A percentile compares a stretch with the other conserved stretches of the same genome.
These are phyloP conservation scores for Thamnophis elegans DNA, from an alignment of 2,797 vertebrate genomes.

Conservation along the genomic window DNA sequence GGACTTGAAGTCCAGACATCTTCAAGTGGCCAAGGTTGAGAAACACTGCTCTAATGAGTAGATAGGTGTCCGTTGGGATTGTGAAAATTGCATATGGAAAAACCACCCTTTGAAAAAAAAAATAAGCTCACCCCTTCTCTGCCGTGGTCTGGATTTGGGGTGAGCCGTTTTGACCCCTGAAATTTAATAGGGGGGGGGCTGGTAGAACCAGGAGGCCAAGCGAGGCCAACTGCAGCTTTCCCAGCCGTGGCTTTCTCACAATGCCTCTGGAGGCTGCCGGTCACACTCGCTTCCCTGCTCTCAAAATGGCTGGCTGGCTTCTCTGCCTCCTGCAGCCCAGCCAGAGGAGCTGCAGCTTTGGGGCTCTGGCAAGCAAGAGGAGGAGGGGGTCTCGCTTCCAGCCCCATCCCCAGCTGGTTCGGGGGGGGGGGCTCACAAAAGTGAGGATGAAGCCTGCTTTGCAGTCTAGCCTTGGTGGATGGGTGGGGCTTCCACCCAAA, in stretches of 20 bases:
- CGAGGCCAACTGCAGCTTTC: background rate
- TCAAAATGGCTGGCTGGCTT: constrained; percentile 5
- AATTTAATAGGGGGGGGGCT: no score
- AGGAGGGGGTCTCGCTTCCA: background rate
- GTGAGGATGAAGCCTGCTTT: background rate
- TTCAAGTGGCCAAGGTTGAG: no score
- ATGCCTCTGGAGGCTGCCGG: background rate
- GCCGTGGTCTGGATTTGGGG: background rate
- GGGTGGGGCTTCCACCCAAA: background rate
- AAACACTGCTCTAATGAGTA: no score
- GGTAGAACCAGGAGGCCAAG: background rate
- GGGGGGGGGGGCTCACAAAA: background rate
- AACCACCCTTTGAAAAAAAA: background rate
- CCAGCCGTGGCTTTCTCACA: background rate
- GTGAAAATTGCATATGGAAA: background rate
- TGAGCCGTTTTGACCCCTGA: background rate
- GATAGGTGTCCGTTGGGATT: background rate
- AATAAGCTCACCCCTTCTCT: background rate
- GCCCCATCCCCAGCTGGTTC: background rate
- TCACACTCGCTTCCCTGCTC: background rate
- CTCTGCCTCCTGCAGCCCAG: background rate
- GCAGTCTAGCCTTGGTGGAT: background rate
- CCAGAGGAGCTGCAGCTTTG: no score
- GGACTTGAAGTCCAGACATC: no score
- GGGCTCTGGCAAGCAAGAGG: constrained; percentile 39